phyloP scores from a whole-genome alignment of 2,113 vertebrate species.

The Cryptotis parvus region DNA sequence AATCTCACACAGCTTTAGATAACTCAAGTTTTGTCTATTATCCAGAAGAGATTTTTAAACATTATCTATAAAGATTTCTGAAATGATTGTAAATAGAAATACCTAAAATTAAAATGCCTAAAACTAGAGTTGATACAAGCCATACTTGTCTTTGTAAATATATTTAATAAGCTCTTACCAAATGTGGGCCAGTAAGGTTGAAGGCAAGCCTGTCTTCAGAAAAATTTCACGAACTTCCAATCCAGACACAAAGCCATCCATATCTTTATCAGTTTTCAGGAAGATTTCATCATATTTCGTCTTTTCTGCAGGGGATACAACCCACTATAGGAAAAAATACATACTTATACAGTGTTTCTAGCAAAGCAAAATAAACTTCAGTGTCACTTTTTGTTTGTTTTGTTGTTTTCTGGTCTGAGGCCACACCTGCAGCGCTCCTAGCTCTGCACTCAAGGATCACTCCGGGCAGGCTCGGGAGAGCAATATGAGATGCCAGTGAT shows the following conservation, averaged over 20 bases:
- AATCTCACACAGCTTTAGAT: conserved; percentile 21
- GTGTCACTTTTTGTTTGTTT: not conserved
- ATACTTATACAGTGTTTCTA: conserved; percentile 42
- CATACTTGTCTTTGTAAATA: not conserved
- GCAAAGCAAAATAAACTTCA: conserved; percentile 18
- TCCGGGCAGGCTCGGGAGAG: too few species aligned
- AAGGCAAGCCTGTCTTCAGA: conserved; percentile 96
- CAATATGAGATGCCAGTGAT: not conserved
- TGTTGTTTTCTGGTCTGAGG: too few species aligned
- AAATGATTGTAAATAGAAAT: conserved; percentile 41
- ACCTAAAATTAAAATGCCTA: conserved; percentile 16
- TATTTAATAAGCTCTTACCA: conserved; percentile 90
- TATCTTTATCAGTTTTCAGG: conserved; percentile 95
- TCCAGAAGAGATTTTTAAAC: conserved; percentile 42
- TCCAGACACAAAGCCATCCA: conserved; percentile 98
- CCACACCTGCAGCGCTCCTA: too few species aligned
- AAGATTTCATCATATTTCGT: conserved; percentile 97
- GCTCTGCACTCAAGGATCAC: too few species aligned
- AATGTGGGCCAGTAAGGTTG: conserved; percentile 94
- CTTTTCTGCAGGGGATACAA: conserved; percentile 95
- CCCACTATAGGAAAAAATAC: conserved; percentile 90
- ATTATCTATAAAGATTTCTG: conserved; percentile 44
- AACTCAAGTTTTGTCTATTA: conserved; percentile 41
- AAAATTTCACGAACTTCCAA: conserved; percentile 97
- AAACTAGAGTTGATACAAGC: conserved; percentile 35